phyloP scores from a whole-genome alignment of 1,140 invertebrate species.

The Pissodes strobi region DNA sequence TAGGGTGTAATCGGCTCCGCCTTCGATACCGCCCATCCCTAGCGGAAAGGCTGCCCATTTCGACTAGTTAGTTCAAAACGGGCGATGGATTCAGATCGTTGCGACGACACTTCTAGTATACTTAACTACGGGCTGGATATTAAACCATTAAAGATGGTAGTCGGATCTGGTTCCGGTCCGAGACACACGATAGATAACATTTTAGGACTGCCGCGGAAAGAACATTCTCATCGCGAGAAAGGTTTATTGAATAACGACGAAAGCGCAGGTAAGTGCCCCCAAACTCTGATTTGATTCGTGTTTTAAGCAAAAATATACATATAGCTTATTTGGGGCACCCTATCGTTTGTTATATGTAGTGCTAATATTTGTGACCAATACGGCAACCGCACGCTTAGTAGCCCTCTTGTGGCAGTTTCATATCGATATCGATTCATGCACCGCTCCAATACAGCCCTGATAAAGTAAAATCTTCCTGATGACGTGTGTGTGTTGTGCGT shows the following conservation, averaged over 20 bases:
- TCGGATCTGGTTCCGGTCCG: slow-evolving; percentile 51
- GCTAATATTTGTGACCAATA: too few species aligned
- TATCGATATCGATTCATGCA: too few species aligned
- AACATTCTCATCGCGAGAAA: slow-evolving; percentile 45
- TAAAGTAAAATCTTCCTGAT: too few species aligned
- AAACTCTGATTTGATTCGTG: too few species aligned
- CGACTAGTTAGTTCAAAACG: slow-evolving; percentile 50
- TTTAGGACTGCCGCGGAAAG: slow-evolving; percentile 53
- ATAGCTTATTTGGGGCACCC: too few species aligned
- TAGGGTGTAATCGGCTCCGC: slow-evolving; percentile 29
- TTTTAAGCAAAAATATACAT: too few species aligned
- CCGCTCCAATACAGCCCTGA: too few species aligned
- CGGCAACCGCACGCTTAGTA: too few species aligned
- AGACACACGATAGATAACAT: slow-evolving; percentile 58
- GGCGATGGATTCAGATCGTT: slow-evolving; percentile 55
- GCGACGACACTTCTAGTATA: slow-evolving; percentile 50
- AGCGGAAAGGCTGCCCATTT: slow-evolving; percentile 38
- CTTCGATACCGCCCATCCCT: slow-evolving; percentile 41
- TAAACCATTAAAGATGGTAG: slow-evolving; percentile 53
- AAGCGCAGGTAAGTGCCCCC: slow-evolving; percentile 50
- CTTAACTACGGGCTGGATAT: slow-evolving; percentile 49
- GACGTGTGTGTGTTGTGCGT: too few species aligned
- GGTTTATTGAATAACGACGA: slow-evolving; percentile 51
- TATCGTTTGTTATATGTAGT: too few species aligned
- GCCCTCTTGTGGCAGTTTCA: too few species aligned